phyloP scores from a whole-genome alignment of 2,888 invertebrate genomes.

The Xestia ashworthii region DNA sequence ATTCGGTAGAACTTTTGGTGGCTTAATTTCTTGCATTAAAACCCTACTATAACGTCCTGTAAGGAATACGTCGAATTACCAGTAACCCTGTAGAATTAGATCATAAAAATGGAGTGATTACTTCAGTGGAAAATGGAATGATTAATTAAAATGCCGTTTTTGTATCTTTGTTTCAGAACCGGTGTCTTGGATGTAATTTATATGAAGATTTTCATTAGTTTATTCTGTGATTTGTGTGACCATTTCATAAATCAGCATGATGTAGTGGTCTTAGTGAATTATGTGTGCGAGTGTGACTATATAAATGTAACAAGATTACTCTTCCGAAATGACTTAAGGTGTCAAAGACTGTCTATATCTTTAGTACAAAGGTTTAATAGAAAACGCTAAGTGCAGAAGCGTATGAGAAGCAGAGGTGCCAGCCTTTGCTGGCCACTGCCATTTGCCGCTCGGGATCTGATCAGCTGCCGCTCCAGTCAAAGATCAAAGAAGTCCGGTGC shows the following conservation, averaged over 20 bases:
- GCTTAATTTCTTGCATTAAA: no score
- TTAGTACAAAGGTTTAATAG: constrained; percentile 1
- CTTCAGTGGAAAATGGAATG: no score
- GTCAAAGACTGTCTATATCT: constrained; percentile 8
- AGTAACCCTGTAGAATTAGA: no score
- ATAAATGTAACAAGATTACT: constrained; percentile 19
- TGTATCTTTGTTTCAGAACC: constrained; percentile 54
- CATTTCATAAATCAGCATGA: constrained; percentile 34
- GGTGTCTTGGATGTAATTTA: constrained; percentile 14
- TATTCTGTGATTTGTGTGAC: constrained; percentile 60
- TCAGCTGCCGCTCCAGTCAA: constrained; percentile 13
- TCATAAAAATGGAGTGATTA: neutral
- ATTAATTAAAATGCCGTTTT: neutral
- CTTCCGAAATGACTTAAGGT: constrained; percentile 13
- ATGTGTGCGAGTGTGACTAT: constrained; percentile 36
- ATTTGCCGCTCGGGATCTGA: constrained; percentile 7
- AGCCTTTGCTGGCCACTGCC: neutral
- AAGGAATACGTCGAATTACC: no score
- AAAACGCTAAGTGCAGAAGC: constrained; percentile 4
- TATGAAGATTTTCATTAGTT: constrained; percentile 35
- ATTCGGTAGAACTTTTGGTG: no score
- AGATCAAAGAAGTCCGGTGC: neutral
- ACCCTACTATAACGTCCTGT: no score
- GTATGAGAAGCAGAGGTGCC: neutral
- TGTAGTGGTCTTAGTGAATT: constrained; percentile 37